Base-by-base conservation (phyloP, 1,140 invertebrate genomes). In the Vanessa atalanta region DNA sequence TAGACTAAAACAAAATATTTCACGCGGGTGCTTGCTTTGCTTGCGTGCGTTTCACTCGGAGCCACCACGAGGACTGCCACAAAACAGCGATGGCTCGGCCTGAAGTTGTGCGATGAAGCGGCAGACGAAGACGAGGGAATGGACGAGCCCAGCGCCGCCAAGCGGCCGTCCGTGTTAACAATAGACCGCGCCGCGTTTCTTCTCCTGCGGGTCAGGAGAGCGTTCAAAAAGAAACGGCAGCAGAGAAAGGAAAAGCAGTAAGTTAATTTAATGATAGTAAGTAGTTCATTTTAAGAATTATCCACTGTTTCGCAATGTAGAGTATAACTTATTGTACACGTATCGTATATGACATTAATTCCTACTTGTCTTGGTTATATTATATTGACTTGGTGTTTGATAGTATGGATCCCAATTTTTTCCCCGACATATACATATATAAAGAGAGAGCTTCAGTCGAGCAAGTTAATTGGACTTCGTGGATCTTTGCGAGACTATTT, bases 161-260 rank as follows among this genome's bases (percentile, higher is more conserved):
- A 93, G 86, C 88, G 92, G 75, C 93, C 91, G 23, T 91, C 91
- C 50, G 94, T 95, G 43, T 93, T 97, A 74, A 97, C 96, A 71
- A 97, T 97, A 84, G 97, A 97, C 93, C 94, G 96, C 73, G 97
- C 97, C 47, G 97, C 97, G 23, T 98, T 98, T 90, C 94, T 98
- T 20, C 94, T 98, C 72, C 94, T 98, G 70, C 93, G 97, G 75
- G 97, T 98, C 51, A 97, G 97, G 85, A 95, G 96, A 86, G 97
- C 97, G 23, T 98, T 98, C 93, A 97, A 97, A 90, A 98, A 97
- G 94, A 98, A 97, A 90, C 96, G 96, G 80, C 95, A 97, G 83
- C 95, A 96, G 84, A 94, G 96, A 73, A 97, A 97, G 84, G 96
- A 98, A 72, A 96, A 96, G 92, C 96, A 96, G 96, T 94, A 83